Evolutionary conservation across 2,888 invertebrate species (phyloP).

Genomic region (Agrochola litura): DNA sequence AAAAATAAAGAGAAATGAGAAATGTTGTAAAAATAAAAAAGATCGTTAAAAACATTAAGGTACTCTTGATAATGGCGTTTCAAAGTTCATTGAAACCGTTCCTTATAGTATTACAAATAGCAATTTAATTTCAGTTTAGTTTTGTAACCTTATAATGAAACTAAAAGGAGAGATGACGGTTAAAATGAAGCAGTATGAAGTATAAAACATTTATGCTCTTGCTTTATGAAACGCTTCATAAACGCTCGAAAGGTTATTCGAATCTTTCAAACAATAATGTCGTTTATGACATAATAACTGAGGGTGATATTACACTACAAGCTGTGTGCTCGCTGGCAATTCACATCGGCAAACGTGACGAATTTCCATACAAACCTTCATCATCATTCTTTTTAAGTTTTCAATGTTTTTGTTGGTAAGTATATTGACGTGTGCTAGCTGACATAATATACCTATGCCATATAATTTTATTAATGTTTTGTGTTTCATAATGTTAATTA

Average conservation of each 20-base stretch:
- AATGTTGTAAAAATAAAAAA: constrained; percentile 41
- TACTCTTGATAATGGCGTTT: neutral
- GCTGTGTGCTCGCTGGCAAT: neutral
- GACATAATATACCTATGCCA: neutral
- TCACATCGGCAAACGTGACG: neutral
- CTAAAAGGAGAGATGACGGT: neutral
- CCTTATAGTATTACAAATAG: neutral
- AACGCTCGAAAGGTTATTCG: neutral
- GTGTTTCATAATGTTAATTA: too few relatives aligned
- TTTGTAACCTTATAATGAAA: constrained; percentile 5
- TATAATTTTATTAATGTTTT: neutral
- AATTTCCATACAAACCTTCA: neutral
- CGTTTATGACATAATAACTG: neutral
- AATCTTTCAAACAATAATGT: neutral
- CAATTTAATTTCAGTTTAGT: neutral
- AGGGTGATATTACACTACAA: neutral
- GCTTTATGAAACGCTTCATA: constrained; percentile 5
- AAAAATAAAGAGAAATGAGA: constrained; percentile 13
- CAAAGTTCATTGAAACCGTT: constrained; percentile 17
- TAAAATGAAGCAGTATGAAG: neutral
- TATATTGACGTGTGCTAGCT: neutral
- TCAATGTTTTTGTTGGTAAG: neutral
- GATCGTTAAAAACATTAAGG: neutral
- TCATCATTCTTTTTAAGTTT: neutral
- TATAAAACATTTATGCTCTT: constrained; percentile 1